These are phyloP conservation scores for Pardosa pseudoannulata DNA, from an alignment of 2,888 invertebrate species.

Conservation along the genomic window DNA sequence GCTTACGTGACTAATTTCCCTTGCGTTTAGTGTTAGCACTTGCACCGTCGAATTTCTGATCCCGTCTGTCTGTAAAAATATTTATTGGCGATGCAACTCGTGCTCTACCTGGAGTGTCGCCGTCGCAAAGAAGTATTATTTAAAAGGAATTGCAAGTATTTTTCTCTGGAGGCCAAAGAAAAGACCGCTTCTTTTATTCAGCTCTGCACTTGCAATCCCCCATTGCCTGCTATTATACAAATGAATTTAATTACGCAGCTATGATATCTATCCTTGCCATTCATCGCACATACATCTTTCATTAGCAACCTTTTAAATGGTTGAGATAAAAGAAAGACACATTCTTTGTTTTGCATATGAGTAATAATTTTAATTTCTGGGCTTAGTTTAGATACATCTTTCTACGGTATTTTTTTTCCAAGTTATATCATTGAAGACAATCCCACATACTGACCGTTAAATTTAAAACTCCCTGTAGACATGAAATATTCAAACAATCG, in stretches of 20 bases:
- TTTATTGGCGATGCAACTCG: conserved; percentile 27
- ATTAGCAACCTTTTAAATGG: conserved; percentile 67
- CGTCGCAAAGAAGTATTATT: conserved; percentile 46
- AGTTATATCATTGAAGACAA: conserved; percentile 25
- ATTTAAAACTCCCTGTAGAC: conserved; percentile 57
- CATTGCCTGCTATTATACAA: conserved; percentile 62
- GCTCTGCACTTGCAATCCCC: conserved; percentile 29
- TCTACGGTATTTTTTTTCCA: conserved; percentile 38
- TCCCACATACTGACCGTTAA: conserved; percentile 63
- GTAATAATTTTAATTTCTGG: conserved; percentile 63
- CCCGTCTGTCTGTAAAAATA: conserved; percentile 49
- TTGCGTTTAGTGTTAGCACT: conserved; percentile 14
- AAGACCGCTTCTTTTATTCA: conserved; percentile 28
- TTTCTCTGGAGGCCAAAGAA: conserved; percentile 25
- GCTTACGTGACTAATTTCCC: conserved; percentile 65
- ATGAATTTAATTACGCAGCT: conserved; percentile 68
- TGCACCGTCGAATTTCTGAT: conserved; percentile 47
- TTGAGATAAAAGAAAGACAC: conserved; percentile 51
- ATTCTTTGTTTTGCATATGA: conserved; percentile 65
- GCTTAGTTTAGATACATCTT: no score
- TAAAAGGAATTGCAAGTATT: conserved; percentile 41
- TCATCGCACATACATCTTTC: conserved; percentile 66
- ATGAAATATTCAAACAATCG: conserved; percentile 63
- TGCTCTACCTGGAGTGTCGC: conserved; percentile 9
- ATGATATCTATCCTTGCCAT: conserved; percentile 61